These are phyloP conservation scores for Cardiocondyla obscurior DNA, from an alignment of 1,140 invertebrate species.

Conservation along the genomic window DNA sequence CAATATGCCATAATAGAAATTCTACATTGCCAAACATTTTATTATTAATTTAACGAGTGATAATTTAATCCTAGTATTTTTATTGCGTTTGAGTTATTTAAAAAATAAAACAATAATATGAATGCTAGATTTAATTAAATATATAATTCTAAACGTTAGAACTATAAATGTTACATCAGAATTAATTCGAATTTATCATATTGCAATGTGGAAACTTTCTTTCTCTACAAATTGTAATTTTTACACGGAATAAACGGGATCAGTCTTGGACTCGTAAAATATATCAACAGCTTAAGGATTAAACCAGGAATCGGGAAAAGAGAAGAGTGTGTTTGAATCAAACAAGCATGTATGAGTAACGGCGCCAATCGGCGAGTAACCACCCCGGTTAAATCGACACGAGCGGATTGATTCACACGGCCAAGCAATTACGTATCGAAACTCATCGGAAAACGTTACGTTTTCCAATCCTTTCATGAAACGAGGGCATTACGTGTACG, in stretches of 20 bases:
- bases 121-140: not conserved
- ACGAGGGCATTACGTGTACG: not conserved
- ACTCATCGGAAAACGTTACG: not conserved
- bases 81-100: not conserved
- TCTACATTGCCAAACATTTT: not conserved
- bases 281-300: not conserved
- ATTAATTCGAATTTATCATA: too few relatives aligned
- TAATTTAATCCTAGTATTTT: not conserved
- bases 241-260: not conserved
- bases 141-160: too few relatives aligned
- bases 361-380: not conserved
- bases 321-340: not conserved
- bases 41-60: not conserved
- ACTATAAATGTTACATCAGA: too few relatives aligned
- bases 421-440: not conserved
- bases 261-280: not conserved
- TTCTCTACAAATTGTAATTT: not conserved
- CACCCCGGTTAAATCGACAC: not conserved
- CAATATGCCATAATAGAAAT: not conserved
- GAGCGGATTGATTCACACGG: not conserved
- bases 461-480: not conserved
- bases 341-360: not conserved
- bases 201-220: not conserved
- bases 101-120: not conserved
- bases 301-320: not conserved